Evolutionary conservation across 2,888 invertebrate genomes (phyloP).

Genomic region (Orthonevra nobilis): DNA sequence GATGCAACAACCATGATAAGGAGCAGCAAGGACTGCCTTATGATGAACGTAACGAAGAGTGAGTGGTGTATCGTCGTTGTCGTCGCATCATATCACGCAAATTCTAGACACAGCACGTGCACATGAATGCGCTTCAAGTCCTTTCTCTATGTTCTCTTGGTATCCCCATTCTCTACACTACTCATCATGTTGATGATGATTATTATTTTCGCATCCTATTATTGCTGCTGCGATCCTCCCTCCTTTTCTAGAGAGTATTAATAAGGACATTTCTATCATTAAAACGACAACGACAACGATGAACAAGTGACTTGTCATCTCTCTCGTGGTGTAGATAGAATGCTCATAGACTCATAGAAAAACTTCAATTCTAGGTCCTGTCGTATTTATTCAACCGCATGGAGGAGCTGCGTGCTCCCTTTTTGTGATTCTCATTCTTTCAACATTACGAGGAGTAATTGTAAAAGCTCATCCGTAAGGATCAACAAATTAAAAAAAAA

Average conservation of each 20-base stretch:
- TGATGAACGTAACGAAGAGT: conserved; percentile 68
- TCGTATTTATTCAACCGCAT: conserved; percentile 69
- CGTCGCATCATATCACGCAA: conserved; percentile 69
- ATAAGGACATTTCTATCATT: conserved; percentile 70
- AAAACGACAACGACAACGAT: conserved; percentile 43
- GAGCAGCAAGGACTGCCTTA: background rate
- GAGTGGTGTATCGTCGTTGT: conserved; percentile 69
- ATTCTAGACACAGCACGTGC: conserved; percentile 69
- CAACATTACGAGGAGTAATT: conserved; percentile 67
- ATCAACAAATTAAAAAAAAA: conserved; percentile 66
- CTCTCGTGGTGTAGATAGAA: conserved; percentile 22
- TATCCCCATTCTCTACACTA: conserved; percentile 15
- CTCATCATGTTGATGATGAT: conserved; percentile 57
- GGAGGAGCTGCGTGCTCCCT: conserved; percentile 67
- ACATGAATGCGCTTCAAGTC: conserved; percentile 69
- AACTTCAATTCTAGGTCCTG: conserved; percentile 66
- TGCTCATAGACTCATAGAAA: conserved; percentile 28
- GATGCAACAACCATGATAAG: background rate
- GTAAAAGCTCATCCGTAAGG: conserved; percentile 70
- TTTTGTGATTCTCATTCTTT: conserved; percentile 67
- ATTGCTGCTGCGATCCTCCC: conserved; percentile 32
- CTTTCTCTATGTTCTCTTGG: conserved; percentile 44
- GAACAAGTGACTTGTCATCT: conserved; percentile 60
- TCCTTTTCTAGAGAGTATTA: conserved; percentile 63
- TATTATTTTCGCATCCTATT: conserved; percentile 71